Conservation (phyloP, 2,888 invertebrate genomes). For the Lithosia quadra region DNA sequence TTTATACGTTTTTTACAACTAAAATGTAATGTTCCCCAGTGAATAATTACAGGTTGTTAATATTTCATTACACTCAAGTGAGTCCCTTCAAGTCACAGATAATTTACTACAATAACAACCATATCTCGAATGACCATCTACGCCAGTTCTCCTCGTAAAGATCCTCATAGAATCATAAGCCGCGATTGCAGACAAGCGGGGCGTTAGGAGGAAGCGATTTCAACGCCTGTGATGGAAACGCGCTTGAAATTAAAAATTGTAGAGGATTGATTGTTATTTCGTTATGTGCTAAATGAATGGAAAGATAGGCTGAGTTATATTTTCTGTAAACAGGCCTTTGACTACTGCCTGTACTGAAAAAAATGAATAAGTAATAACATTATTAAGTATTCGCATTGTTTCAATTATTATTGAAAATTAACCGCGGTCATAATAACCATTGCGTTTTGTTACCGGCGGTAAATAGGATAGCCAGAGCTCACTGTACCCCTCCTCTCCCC, state of each 20-base stretch:
- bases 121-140: constrained; percentile 18
- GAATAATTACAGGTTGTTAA: not conserved
- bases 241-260: not conserved
- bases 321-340: no score
- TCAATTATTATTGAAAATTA: no score
- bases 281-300: no score
- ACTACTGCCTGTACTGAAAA: no score
- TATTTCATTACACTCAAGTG: not conserved
- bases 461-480: no score
- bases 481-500: no score
- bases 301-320: no score
- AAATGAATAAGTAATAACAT: no score
- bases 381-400: no score
- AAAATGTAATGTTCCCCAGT: not conserved
- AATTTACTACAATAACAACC: constrained; percentile 18
- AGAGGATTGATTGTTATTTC: no score
- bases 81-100: not conserved
- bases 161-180: constrained; percentile 3
- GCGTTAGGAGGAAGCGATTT: not conserved
- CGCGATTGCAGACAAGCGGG: not conserved
- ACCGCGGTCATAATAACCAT: no score
- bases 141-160: constrained; percentile 16
- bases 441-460: no score
- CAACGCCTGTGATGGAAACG: not conserved
- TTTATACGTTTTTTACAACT: not conserved